Percentiles rank a stretch among this genome's conserved stretches.
These are phyloP conservation scores for Ooceraea biroi DNA, from an alignment of 1,140 invertebrate genomes.

Conservation along the genomic window DNA sequence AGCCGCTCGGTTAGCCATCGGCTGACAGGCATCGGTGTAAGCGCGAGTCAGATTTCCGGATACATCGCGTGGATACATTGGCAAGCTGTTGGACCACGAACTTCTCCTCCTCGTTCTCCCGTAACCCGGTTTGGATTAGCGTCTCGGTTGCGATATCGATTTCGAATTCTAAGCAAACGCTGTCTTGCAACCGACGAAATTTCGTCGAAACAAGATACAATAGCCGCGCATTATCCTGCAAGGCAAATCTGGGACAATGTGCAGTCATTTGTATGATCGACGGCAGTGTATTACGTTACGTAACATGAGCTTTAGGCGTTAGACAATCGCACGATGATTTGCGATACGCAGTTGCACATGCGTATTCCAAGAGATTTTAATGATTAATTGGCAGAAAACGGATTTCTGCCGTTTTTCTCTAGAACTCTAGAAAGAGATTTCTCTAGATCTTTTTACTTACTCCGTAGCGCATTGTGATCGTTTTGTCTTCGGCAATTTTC, in stretches of 20 bases:
- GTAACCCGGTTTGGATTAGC: not conserved
- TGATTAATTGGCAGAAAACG: slow-evolving; percentile 30
- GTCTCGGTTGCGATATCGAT: slow-evolving; percentile 19
- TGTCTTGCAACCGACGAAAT: slow-evolving; percentile 21
- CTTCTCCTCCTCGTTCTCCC: no score
- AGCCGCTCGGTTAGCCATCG: slow-evolving; percentile 9
- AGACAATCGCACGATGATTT: not conserved
- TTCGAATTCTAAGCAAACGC: slow-evolving; percentile 37
- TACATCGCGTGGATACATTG: slow-evolving; percentile 9
- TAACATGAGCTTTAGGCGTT: not conserved
- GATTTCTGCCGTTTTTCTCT: no score
- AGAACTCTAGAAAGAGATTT: no score
- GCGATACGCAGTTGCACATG: not conserved
- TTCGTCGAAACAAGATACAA: not conserved
- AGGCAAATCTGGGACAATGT: not conserved
- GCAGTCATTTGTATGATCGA: not conserved
- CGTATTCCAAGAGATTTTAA: slow-evolving; percentile 9
- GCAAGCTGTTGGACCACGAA: not conserved
- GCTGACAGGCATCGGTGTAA: slow-evolving; percentile 8
- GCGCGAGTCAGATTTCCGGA: slow-evolving; percentile 28
- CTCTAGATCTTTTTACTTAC: no score
- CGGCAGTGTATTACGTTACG: not conserved
- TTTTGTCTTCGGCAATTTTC: slow-evolving; percentile 15
- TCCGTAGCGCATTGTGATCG: not conserved
- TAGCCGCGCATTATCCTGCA: not conserved